Conservation (phyloP, 2,888 invertebrate genomes). For the Diarsia mendica region DNA sequence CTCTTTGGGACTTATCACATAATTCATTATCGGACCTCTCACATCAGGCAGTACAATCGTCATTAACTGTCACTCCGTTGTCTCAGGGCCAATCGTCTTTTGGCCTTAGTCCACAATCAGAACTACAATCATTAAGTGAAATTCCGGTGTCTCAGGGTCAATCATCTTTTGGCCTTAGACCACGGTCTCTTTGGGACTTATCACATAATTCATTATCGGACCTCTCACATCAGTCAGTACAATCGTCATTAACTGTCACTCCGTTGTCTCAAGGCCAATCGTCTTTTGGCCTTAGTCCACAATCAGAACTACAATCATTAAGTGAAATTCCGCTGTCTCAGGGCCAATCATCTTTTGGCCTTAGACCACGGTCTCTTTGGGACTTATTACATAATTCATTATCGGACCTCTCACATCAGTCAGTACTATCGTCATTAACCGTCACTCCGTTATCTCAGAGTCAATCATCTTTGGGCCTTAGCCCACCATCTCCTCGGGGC, state of each 20-base stretch:
- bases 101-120: no score
- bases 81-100: no score
- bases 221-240: not conserved
- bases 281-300: not conserved
- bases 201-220: not conserved
- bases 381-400: not conserved
- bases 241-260: not conserved
- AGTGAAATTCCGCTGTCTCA: not conserved
- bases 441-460: not conserved
- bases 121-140: no score
- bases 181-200: not conserved
- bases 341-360: not conserved
- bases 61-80: not conserved
- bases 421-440: not conserved
- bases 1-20: not conserved
- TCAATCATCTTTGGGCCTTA: not conserved
- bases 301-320: no score
- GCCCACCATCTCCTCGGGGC: not conserved
- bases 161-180: not conserved
- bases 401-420: not conserved
- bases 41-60: not conserved
- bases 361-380: not conserved
- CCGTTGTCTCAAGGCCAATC: not conserved
- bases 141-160: not conserved
- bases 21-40: not conserved